Percentiles rank a stretch among this genome's conserved stretches.
Conservation (phyloP, 2,797 vertebrate species). For the Tauraco hartlaubi region DNA sequence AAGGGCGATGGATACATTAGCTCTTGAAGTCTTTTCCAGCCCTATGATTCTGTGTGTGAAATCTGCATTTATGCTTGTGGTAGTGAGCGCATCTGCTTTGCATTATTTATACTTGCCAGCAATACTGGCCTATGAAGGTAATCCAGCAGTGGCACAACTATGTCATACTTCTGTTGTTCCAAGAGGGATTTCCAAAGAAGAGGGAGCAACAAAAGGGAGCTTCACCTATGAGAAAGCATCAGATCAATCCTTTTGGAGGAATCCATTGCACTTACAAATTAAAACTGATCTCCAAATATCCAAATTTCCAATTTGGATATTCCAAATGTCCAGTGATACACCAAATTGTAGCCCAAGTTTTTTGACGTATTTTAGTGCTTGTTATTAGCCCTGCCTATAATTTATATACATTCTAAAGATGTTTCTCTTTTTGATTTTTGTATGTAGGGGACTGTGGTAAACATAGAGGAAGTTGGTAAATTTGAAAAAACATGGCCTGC, state of each 20-base stretch:
- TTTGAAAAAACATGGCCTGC: background rate
- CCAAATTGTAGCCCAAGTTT: background rate
- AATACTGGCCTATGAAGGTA: background rate
- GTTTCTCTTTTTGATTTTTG: background rate
- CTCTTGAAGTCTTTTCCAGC: background rate
- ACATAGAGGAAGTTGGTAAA: background rate
- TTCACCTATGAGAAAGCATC: background rate
- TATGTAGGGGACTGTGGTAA: background rate
- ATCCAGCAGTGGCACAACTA: background rate
- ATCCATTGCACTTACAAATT: background rate
- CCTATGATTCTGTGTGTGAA: background rate
- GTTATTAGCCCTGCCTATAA: background rate
- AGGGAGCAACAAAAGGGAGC: background rate
- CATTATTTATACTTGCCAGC: background rate
- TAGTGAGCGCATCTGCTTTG: background rate
- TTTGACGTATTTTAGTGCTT: background rate
- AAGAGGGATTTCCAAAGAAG: background rate
- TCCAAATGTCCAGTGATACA: background rate
- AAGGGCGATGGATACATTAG: background rate
- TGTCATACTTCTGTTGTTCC: background rate
- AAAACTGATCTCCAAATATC: background rate
- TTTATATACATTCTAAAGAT: background rate
- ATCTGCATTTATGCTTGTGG: background rate
- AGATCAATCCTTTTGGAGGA: background rate
- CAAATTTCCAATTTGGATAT: background rate